Percentiles rank a stretch among this genome's conserved stretches.
Conservation (phyloP, 92 coral and sea anemone genomes). For the Porites evermanni region DNA sequence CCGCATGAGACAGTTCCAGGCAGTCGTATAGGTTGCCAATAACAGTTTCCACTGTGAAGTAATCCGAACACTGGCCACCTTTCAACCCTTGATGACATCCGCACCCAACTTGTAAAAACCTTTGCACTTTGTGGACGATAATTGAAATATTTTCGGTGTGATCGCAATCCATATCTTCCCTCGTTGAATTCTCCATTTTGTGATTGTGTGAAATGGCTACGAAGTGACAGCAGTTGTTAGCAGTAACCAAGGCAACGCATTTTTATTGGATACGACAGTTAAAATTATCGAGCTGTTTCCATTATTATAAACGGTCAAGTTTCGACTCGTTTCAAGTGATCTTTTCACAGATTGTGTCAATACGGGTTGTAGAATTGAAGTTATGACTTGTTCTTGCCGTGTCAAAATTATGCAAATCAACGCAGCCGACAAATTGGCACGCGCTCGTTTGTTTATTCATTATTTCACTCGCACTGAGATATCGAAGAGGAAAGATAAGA, state of each 20-base stretch:
- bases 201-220: neutral
- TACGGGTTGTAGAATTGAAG: too few species aligned
- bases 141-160: neutral
- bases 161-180: slow-evolving; percentile 22
- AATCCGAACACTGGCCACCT: slow-evolving; percentile 3
- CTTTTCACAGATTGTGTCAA: too few species aligned
- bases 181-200: slow-evolving; percentile 3
- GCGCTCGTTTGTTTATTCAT: too few species aligned
- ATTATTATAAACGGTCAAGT: too few species aligned
- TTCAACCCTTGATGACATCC: slow-evolving; percentile 15
- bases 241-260: slow-evolving; percentile 23
- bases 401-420: too few species aligned
- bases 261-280: neutral
- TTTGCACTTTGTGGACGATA: slow-evolving; percentile 10
- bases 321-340: too few species aligned
- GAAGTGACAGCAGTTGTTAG: neutral
- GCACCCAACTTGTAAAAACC: slow-evolving; percentile 3
- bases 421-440: too few species aligned
- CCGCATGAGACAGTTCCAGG: slow-evolving; percentile 52
- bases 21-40: slow-evolving; percentile 53
- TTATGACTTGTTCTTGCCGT: too few species aligned
- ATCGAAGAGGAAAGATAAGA: too few species aligned
- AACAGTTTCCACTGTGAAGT: slow-evolving; percentile 9
- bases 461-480: too few species aligned
- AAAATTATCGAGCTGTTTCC: too few species aligned